Evolutionary conservation across 2,888 invertebrate genomes (phyloP).

Genomic region (Neria commutata): DNA sequence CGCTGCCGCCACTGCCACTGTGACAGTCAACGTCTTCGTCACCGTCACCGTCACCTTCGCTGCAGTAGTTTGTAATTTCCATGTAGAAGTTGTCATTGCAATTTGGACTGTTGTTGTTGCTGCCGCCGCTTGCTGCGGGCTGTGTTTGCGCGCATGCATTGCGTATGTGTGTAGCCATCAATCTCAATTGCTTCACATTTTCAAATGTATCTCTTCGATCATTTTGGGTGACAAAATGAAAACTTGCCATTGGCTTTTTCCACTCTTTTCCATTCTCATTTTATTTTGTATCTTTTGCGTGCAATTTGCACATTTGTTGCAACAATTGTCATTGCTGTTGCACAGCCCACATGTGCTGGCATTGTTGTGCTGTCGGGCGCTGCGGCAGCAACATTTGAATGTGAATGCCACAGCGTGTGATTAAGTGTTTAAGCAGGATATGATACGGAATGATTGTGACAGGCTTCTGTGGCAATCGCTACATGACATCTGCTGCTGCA

Average conservation of each 20-base stretch:
- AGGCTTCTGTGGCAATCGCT: too few species aligned
- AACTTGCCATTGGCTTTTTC: too few species aligned
- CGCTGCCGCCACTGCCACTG: background rate
- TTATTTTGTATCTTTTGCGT: constrained; percentile 25
- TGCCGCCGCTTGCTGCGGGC: background rate
- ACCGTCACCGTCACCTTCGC: constrained; percentile 9
- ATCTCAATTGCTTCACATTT: constrained; percentile 34
- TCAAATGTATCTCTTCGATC: constrained; percentile 28
- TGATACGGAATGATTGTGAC: background rate
- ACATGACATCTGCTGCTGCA: too few species aligned
- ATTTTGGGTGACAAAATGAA: constrained; percentile 33
- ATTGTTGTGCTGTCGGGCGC: background rate
- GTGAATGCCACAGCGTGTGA: constrained; percentile 1
- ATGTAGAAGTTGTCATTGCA: constrained; percentile 44
- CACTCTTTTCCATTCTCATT: constrained; percentile 26
- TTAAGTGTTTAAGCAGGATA: constrained; percentile 2
- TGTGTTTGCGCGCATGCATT: too few species aligned
- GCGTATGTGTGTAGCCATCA: constrained; percentile 16
- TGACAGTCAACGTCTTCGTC: background rate
- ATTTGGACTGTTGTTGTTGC: background rate
- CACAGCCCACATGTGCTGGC: background rate
- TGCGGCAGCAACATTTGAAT: too few species aligned
- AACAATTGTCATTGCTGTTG: too few species aligned
- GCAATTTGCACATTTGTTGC: too few species aligned
- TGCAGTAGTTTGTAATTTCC: constrained; percentile 53